Evolutionary conservation across 1,140 invertebrate genomes (phyloP).

Genomic region (Episyrphus balteatus): DNA sequence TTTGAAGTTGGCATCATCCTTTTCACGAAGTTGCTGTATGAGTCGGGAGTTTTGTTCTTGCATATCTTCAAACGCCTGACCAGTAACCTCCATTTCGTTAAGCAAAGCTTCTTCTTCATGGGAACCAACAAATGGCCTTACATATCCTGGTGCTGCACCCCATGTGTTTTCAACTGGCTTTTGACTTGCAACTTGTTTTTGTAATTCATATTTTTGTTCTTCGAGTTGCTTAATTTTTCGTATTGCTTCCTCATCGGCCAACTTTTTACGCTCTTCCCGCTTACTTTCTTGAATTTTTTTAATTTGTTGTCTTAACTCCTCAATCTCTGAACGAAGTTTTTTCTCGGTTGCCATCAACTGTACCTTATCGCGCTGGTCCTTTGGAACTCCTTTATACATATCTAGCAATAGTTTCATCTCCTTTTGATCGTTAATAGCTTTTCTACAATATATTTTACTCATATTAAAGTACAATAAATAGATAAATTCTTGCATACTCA

Average conservation of each 20-base stretch:
- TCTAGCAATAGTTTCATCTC: conserved; percentile 89
- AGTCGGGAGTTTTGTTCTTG: conserved; percentile 95
- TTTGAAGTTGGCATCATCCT: conserved; percentile 99
- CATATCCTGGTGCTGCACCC: conserved; percentile 28
- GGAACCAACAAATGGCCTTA: conserved; percentile 52
- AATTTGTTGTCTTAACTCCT: conserved; percentile 73
- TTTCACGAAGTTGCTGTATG: conserved; percentile 91
- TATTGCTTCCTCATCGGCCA: conserved; percentile 90
- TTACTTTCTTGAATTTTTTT: conserved; percentile 85
- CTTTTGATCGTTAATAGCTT: conserved; percentile 83
- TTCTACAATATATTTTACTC: conserved; percentile 48
- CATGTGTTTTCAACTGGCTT: conserved; percentile 61
- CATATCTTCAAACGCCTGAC: conserved; percentile 98
- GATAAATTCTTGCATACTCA: conserved; percentile 38
- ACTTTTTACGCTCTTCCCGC: conserved; percentile 79
- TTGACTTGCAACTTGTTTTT: conserved; percentile 72
- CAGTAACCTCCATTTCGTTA: conserved; percentile 98
- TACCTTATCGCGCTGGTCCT: conserved; percentile 92
- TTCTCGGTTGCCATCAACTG: conserved; percentile 92
- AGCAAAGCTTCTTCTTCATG: conserved; percentile 91
- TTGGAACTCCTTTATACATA: conserved; percentile 94
- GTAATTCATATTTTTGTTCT: conserved; percentile 74
- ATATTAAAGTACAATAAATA: conserved; percentile 6
- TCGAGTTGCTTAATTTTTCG: conserved; percentile 92
- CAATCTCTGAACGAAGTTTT: conserved; percentile 77